Percentiles rank a stretch among this genome's conserved stretches.
Conservation (phyloP, 2,888 invertebrate genomes). For the Axea sp. region DNA sequence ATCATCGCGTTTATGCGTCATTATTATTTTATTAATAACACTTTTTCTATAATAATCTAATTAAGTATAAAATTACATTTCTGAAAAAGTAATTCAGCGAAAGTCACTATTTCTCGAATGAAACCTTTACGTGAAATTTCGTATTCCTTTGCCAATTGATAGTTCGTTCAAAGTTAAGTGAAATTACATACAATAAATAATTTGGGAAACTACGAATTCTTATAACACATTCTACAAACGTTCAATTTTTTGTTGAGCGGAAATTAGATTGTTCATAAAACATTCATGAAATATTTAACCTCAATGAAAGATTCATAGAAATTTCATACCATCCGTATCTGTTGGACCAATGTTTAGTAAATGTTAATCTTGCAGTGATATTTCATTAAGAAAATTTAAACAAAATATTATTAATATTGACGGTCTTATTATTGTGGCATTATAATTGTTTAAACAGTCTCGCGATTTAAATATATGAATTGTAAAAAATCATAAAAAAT, state of each 20-base stretch:
- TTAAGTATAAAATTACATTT: no score
- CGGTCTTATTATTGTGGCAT: no score
- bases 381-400: no score
- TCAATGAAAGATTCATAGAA: constrained; percentile 7
- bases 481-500: not conserved
- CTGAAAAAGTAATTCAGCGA: no score
- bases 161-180: not conserved
- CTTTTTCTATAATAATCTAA: no score
- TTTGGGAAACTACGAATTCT: not conserved
- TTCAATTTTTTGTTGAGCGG: constrained; percentile 5
- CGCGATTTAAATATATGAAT: no score
- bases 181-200: constrained; percentile 3
- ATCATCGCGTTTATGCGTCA: no score
- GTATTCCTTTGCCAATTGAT: not conserved
- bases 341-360: not conserved
- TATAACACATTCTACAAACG: constrained; percentile 9
- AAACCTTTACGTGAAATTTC: not conserved
- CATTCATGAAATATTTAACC: constrained; percentile 14
- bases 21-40: no score
- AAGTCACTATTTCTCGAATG: no score
- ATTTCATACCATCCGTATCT: constrained; percentile 4
- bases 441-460: no score
- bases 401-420: no score
- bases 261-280: constrained; percentile 25
- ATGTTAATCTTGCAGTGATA: not conserved